Evolutionary conservation across 2,797 vertebrate genomes (phyloP).

Genomic region (Alcedo atthis): DNA sequence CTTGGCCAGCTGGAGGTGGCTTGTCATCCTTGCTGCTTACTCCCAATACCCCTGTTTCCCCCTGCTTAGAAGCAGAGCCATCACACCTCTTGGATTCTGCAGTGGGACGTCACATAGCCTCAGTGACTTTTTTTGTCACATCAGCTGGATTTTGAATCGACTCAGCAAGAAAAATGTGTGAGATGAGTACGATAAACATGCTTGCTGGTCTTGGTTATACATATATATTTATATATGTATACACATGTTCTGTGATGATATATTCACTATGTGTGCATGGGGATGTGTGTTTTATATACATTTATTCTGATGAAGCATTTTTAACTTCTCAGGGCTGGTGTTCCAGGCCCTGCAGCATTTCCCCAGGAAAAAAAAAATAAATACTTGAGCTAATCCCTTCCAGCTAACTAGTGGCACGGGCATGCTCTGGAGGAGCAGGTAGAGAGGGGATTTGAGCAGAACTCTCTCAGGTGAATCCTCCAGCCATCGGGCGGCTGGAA

Average conservation of each 20-base stretch:
- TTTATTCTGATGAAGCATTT: conserved; percentile 9
- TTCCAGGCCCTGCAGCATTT: neutral
- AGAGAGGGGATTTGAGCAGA: neutral
- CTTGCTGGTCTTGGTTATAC: neutral
- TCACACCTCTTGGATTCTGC: neutral
- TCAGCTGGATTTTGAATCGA: neutral
- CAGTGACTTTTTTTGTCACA: neutral
- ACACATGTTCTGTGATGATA: neutral
- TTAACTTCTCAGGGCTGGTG: neutral
- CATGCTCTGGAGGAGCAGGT: neutral
- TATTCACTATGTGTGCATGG: neutral
- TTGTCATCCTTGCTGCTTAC: neutral
- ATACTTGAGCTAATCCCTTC: neutral
- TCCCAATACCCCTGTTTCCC: neutral
- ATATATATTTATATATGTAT: neutral
- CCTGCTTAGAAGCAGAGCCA: neutral
- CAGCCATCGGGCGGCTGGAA: neutral
- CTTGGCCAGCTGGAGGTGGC: neutral
- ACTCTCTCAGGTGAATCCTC: neutral
- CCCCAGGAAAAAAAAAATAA: neutral
- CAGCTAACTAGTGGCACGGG: neutral
- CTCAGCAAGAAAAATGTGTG: neutral
- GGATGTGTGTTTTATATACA: neutral
- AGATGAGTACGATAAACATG: neutral
- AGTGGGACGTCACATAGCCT: neutral